phyloP scores from a whole-genome alignment of 2,888 invertebrate genomes.

The Leucophenga montana region DNA sequence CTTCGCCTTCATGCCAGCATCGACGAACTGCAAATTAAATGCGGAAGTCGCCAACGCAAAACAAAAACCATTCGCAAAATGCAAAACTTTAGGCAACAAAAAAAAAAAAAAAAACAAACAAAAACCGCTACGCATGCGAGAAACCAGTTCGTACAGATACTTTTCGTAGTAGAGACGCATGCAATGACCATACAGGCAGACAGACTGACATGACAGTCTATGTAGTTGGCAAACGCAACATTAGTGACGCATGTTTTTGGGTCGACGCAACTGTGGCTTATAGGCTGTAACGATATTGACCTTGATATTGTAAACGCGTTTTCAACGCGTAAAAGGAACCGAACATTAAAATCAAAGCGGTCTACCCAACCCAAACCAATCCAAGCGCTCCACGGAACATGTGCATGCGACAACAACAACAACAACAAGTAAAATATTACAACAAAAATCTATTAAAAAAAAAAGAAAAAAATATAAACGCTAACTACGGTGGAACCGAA shows the following conservation, averaged over 20 bases:
- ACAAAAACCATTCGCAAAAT: background rate
- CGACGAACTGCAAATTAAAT: conserved; percentile 35
- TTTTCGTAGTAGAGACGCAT: background rate
- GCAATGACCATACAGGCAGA: background rate
- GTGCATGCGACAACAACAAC: background rate
- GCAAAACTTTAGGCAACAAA: background rate
- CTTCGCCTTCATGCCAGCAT: conserved; percentile 21
- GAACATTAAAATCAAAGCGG: background rate
- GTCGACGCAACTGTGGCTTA: conserved; percentile 15
- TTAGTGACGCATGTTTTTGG: conserved; percentile 35
- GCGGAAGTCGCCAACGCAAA: conserved; percentile 51
- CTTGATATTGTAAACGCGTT: conserved; percentile 55
- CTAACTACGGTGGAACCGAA: no score
- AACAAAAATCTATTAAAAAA: background rate
- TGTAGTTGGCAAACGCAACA: conserved; percentile 35
- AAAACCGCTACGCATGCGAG: conserved; percentile 59
- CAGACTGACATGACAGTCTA: conserved; percentile 19
- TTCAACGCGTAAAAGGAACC: background rate
- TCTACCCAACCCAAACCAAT: no score
- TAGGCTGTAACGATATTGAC: conserved; percentile 52
- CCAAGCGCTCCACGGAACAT: background rate
- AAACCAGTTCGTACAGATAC: conserved; percentile 44
- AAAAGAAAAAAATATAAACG: no score
- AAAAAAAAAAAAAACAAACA: no score
- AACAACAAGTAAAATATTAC: background rate